These are phyloP conservation scores for Eulemur coronatus DNA, from an alignment of 2,797 vertebrate genomes.

Conservation along the genomic window DNA sequence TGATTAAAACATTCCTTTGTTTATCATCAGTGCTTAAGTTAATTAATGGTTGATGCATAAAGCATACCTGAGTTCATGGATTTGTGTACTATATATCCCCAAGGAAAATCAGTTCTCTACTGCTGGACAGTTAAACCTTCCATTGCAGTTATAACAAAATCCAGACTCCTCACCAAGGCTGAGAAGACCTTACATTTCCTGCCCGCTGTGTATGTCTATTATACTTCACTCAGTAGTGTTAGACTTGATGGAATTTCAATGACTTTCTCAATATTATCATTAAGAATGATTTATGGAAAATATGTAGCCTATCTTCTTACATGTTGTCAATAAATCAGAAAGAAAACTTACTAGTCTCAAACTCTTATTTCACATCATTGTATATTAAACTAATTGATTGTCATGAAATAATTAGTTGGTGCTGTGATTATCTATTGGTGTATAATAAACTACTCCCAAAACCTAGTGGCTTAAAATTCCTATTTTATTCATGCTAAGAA, in stretches of 20 bases:
- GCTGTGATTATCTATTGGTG: neutral
- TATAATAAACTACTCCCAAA: neutral
- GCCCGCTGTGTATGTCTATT: neutral
- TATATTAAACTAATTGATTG: neutral
- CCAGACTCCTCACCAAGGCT: neutral
- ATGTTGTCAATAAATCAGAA: neutral
- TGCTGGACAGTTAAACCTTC: neutral
- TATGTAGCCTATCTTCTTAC: neutral
- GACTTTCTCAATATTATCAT: neutral
- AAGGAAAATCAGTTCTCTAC: neutral
- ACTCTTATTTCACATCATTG: neutral
- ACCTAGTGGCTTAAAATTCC: neutral
- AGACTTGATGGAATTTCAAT: neutral
- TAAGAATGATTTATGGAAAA: neutral
- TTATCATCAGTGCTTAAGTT: neutral
- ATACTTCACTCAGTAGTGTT: neutral
- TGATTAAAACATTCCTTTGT: neutral
- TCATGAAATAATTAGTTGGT: neutral
- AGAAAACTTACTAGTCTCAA: neutral
- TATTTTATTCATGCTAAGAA: neutral
- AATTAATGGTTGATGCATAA: neutral
- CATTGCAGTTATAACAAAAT: neutral
- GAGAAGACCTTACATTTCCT: neutral
- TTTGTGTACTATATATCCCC: neutral
- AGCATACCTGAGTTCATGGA: neutral